These are phyloP conservation scores for Myotis lucifugus DNA, from an alignment of 2,113 vertebrate genomes.

Conservation along the genomic window DNA sequence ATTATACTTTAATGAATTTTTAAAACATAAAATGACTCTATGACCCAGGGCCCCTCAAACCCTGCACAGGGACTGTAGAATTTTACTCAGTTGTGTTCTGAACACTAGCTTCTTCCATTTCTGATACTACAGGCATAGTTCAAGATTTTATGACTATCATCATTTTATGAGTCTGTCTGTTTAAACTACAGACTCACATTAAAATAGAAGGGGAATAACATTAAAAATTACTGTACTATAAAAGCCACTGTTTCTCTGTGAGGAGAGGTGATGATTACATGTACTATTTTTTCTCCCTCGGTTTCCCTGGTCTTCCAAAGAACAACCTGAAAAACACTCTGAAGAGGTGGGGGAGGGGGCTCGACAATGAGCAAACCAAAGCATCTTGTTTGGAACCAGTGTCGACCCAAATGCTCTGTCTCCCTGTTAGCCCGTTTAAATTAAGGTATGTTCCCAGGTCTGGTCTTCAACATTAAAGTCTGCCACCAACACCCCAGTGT, in stretches of 20 bases:
- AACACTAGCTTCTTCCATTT: slow-evolving; percentile 47
- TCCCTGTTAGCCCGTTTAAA: slow-evolving; percentile 58
- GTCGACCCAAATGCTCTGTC: not conserved
- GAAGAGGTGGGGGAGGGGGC: not conserved
- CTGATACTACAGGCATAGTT: slow-evolving; percentile 27
- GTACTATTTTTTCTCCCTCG: not conserved
- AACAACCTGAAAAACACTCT: slow-evolving; percentile 1
- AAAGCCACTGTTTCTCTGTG: slow-evolving; percentile 22
- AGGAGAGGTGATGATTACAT: not conserved
- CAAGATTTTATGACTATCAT: slow-evolving; percentile 48
- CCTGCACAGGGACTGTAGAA: not conserved
- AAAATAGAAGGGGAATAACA: slow-evolving; percentile 10
- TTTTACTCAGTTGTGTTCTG: slow-evolving; percentile 12
- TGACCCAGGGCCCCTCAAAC: not conserved
- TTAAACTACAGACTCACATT: slow-evolving; percentile 40
- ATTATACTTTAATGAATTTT: not conserved
- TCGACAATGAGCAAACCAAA: slow-evolving; percentile 21
- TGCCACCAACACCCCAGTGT: slow-evolving; percentile 58
- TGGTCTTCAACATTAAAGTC: slow-evolving; percentile 70
- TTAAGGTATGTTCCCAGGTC: slow-evolving; percentile 62
- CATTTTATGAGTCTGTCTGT: slow-evolving; percentile 47
- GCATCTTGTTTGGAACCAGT: slow-evolving; percentile 45
- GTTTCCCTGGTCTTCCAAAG: not conserved
- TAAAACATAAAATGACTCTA: not conserved
- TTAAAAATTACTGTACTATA: not conserved